A percentile compares a stretch with the other conserved stretches of the same genome.
phyloP scores from a whole-genome alignment of 2,888 invertebrate genomes.

The Heliconius aoede region DNA sequence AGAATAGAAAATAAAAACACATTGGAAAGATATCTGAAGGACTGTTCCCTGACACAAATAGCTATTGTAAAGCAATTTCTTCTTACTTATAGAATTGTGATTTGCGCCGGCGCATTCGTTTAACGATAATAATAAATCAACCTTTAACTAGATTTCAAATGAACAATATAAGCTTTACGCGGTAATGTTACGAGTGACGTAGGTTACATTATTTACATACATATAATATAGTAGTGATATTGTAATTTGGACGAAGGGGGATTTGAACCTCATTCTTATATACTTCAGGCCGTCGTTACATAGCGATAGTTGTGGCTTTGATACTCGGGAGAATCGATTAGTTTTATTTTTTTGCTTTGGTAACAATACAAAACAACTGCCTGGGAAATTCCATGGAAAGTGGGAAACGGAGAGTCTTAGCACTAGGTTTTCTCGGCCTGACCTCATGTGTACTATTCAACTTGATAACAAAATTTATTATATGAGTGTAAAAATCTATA shows the following conservation, averaged over 20 bases:
- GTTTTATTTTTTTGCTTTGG: too few species aligned
- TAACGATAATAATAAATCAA: slow-evolving; percentile 15
- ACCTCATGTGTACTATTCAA: too few species aligned
- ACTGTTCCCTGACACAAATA: neutral
- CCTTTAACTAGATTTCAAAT: slow-evolving; percentile 13
- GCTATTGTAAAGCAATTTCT: neutral
- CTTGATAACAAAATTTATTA: too few species aligned
- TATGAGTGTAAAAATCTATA: too few species aligned
- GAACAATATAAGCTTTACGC: slow-evolving; percentile 14
- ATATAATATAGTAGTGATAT: neutral
- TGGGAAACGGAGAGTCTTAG: too few species aligned
- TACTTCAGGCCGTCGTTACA: too few species aligned
- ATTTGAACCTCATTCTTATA: neutral
- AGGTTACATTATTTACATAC: neutral
- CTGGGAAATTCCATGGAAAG: too few species aligned
- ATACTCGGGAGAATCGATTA: too few species aligned
- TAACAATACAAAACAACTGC: too few species aligned
- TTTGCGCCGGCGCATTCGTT: slow-evolving; percentile 8
- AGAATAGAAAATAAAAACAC: too few species aligned
- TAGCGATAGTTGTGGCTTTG: too few species aligned
- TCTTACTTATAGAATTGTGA: slow-evolving; percentile 3
- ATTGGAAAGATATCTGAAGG: neutral
- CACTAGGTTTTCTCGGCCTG: too few species aligned
- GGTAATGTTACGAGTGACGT: slow-evolving; percentile 7
- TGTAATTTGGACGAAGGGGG: neutral